Evolutionary conservation across 1,140 invertebrate species (phyloP), one percentile per base, ranked within the genome.

Genomic region (Diorhabda carinulata): DNA sequence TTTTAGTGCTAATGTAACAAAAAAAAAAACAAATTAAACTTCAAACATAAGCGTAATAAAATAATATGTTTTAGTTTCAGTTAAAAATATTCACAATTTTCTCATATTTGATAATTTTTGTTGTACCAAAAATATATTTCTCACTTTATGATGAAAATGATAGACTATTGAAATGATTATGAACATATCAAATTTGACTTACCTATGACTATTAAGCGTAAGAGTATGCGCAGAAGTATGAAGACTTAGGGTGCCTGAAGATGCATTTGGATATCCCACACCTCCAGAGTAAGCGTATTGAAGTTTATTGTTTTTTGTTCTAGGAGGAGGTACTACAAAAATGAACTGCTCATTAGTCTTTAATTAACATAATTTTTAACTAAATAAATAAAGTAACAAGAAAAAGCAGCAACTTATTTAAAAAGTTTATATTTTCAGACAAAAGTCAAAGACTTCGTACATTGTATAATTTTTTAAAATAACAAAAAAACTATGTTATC

Each of bases 171-270:
- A 25, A 25, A 25, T 25, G 25, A 25, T 25, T 25, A 25, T 25
- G 25, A 25, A 25, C 25, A 25, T 25, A 25, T 25, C 0, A 25
- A 25, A 25, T 25, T 25, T 25, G 25, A 72, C 74, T 73, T 73
- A 80, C 79, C 79, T 79, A 78, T 80, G 78, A 78, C 78, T 80
- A 77, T 80, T 80, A 76, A 80, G 78, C 75, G 78, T 77, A 75
- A 78, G 71, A 72, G 77, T 71, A 70, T 79, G 78, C 73, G 77
- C 74, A 64, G 76, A 74, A 60, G 77, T 78, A 59, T 76, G 79
- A 59, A 79, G 68, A 70, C 73, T 77, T 57, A 78, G 69, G 45
- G 70, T 76, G 61, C 71, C 69, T 52, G 73, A 67, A 64, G 77
- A 66, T 69, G 73, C 70, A 72, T 73, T 74, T 60, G 74, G 67